Conservation (phyloP, 2,113 vertebrate genomes). For the Entomyzon cyanotis region DNA sequence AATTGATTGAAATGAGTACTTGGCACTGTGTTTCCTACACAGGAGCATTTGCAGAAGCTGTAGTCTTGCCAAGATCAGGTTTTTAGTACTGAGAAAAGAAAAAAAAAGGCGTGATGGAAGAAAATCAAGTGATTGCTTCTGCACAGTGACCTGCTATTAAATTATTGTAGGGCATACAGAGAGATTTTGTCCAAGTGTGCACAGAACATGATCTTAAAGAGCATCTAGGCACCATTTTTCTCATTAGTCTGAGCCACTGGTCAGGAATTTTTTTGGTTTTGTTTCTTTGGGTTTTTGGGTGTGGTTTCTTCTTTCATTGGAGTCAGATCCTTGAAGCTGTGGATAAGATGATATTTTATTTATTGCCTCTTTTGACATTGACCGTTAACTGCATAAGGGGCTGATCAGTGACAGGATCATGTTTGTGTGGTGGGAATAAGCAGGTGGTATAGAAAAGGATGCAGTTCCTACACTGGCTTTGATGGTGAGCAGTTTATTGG, state of each 20-base stretch:
- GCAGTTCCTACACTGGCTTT: not conserved
- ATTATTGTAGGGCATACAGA: not conserved
- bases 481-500: not conserved
- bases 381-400: not conserved
- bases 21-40: not conserved
- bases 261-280: not conserved
- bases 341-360: not conserved
- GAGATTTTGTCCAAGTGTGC: not conserved
- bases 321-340: not conserved
- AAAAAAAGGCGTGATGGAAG: not conserved
- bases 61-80: not conserved
- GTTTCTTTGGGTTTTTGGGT: not conserved
- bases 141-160: not conserved
- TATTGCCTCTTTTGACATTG: not conserved
- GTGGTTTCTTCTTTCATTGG: not conserved
- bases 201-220: not conserved
- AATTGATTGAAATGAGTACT: not conserved
- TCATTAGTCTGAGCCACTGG: not conserved
- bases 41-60: not conserved
- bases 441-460: not conserved
- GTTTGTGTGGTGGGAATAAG: not conserved
- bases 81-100: not conserved
- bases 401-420: not conserved
- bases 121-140: not conserved
- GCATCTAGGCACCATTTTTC: not conserved